These are phyloP conservation scores for Megastigmus dorsalis DNA, from an alignment of 2,888 invertebrate genomes.

Conservation along the genomic window DNA sequence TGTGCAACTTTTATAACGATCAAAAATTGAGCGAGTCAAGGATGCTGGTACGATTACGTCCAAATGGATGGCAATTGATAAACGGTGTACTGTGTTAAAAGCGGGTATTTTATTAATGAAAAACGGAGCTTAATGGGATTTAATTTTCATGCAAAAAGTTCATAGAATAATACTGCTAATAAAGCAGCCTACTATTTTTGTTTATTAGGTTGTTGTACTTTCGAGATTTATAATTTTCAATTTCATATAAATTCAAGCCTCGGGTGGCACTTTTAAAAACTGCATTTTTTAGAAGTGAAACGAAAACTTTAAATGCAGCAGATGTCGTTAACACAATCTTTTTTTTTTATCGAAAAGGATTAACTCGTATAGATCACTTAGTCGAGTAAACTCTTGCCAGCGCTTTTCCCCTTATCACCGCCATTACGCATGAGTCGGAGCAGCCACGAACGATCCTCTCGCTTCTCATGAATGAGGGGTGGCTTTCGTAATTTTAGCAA, in stretches of 20 bases:
- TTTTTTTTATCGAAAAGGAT: constrained; percentile 12
- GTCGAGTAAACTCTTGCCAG: no score
- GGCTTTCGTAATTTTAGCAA: constrained; percentile 43
- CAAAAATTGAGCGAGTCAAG: not conserved
- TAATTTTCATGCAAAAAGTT: no score
- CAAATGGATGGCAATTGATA: no score
- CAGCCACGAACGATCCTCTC: not conserved
- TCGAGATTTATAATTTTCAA: not conserved
- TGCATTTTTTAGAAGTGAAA: not conserved
- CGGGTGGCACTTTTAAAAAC: not conserved
- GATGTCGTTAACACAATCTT: not conserved
- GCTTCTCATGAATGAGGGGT: constrained; percentile 35
- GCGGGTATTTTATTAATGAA: no score
- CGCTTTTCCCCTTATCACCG: constrained; percentile 11
- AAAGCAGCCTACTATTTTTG: no score
- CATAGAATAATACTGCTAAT: no score
- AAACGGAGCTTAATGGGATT: no score
- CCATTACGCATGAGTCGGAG: not conserved
- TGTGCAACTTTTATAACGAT: not conserved
- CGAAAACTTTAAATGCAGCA: not conserved
- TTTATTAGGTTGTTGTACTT: no score
- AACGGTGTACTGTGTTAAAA: no score
- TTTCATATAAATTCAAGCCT: not conserved
- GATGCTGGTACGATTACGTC: no score
- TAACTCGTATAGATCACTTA: constrained; percentile 7